Evolutionary conservation across 2,888 invertebrate species (phyloP).

Genomic region (Polyommatus icarus): DNA sequence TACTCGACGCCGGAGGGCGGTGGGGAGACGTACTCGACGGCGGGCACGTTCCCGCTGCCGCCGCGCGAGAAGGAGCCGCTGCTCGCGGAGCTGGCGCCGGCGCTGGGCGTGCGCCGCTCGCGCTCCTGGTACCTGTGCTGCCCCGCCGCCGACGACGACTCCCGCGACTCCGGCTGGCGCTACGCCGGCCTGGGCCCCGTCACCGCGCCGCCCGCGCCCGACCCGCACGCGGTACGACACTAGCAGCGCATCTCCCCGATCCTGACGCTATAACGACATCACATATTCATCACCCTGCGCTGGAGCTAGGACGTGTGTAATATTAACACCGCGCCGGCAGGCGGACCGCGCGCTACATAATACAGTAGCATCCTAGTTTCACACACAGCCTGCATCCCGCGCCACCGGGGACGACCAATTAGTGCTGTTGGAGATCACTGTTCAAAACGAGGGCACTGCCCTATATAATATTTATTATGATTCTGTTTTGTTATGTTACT

Average conservation of each 20-base stretch:
- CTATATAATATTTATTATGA: too few species aligned
- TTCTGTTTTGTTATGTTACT: too few species aligned
- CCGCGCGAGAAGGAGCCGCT: conserved; percentile 71
- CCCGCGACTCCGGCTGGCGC: conserved; percentile 69
- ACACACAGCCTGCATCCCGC: background rate
- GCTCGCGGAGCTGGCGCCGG: conserved; percentile 63
- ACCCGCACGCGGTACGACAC: conserved; percentile 53
- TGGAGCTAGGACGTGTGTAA: background rate
- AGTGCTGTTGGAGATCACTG: background rate
- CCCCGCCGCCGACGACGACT: conserved; percentile 67
- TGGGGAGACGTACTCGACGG: conserved; percentile 71
- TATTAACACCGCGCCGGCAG: background rate
- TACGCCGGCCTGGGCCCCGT: conserved; percentile 70
- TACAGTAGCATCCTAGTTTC: conserved; percentile 3
- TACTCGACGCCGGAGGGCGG: conserved; percentile 61
- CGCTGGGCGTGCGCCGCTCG: conserved; percentile 73
- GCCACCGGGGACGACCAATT: background rate
- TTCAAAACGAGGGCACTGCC: background rate
- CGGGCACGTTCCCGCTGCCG: conserved; percentile 75
- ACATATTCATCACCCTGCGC: background rate
- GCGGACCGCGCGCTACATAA: background rate
- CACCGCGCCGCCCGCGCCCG: conserved; percentile 62
- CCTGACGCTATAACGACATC: background rate
- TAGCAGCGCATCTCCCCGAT: background rate
- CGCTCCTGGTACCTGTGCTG: conserved; percentile 83